Evolutionary conservation across 2,113 vertebrate species (phyloP).

Genomic region (Plotosus lineatus): DNA sequence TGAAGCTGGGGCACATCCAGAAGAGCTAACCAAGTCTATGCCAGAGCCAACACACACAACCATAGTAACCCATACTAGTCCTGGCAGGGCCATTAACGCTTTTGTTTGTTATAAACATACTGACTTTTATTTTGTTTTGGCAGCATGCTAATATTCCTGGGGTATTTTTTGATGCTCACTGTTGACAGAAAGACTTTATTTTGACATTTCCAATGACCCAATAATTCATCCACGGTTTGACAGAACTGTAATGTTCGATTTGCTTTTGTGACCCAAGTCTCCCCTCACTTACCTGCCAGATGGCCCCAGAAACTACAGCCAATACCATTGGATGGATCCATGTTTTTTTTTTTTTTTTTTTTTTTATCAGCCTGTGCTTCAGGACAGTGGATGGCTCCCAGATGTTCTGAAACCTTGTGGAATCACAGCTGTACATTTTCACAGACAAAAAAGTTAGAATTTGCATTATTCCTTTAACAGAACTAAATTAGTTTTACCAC

Average conservation of each 20-base stretch:
- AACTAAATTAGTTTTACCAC: background rate
- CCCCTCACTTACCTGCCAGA: constrained; percentile 4
- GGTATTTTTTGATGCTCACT: background rate
- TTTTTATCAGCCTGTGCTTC: constrained; percentile 64
- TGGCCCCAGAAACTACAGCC: constrained; percentile 13
- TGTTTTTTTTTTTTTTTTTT: constrained; percentile 63
- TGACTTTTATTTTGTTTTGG: background rate
- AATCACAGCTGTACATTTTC: constrained; percentile 63
- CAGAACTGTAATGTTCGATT: constrained; percentile 12
- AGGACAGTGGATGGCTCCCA: constrained; percentile 66
- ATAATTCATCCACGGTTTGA: background rate
- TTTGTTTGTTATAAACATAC: background rate
- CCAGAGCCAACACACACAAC: no score
- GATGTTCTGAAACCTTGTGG: constrained; percentile 65
- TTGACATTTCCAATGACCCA: background rate
- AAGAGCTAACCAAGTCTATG: no score
- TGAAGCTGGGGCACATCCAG: no score
- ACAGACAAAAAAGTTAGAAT: constrained; percentile 7
- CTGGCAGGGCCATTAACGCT: no score
- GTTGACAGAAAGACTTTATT: background rate
- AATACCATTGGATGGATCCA: constrained; percentile 51
- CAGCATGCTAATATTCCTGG: background rate
- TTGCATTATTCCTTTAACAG: background rate
- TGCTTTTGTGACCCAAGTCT: constrained; percentile 4
- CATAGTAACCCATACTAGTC: no score